A percentile compares a stretch with the other conserved stretches of the same genome.
These are phyloP conservation scores for Drosophila bunnanda DNA, from an alignment of 2,888 invertebrate species.

Conservation along the genomic window DNA sequence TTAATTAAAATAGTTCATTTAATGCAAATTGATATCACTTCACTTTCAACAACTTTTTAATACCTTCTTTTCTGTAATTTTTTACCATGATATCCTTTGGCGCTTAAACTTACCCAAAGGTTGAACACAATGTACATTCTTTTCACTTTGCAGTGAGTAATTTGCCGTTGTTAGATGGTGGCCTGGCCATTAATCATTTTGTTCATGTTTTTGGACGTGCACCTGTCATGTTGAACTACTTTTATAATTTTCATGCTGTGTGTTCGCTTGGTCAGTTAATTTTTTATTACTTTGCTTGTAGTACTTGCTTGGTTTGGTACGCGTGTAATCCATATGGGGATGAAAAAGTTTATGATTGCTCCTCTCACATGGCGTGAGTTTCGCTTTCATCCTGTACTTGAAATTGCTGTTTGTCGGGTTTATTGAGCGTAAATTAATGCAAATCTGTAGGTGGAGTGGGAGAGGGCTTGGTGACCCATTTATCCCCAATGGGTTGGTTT, in stretches of 20 bases:
- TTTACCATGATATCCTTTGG: not conserved
- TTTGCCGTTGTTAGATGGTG: slow-evolving; percentile 44
- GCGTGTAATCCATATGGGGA: slow-evolving; percentile 31
- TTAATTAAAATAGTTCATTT: not conserved
- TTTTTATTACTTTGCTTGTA: slow-evolving; percentile 47
- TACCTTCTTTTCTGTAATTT: not conserved
- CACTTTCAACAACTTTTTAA: not conserved
- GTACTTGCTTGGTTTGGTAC: not conserved
- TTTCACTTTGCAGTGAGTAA: slow-evolving; percentile 21
- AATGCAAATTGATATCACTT: not conserved
- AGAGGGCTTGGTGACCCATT: slow-evolving; percentile 9
- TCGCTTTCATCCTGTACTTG: slow-evolving; percentile 25
- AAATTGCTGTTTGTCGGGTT: slow-evolving; percentile 42
- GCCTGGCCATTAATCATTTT: slow-evolving; percentile 65
- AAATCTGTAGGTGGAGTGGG: slow-evolving; percentile 13
- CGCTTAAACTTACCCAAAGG: not conserved
- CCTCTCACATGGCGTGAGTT: slow-evolving; percentile 6
- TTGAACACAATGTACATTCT: slow-evolving; percentile 4
- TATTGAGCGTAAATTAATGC: slow-evolving; percentile 64
- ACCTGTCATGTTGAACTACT: slow-evolving; percentile 77
- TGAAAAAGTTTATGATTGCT: slow-evolving; percentile 22
- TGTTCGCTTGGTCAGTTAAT: slow-evolving; percentile 50
- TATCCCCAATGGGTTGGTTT: not conserved
- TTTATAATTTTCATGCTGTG: slow-evolving; percentile 69
- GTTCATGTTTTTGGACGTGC: slow-evolving; percentile 59